These are phyloP conservation scores for Strix aluco DNA, from an alignment of 2,113 vertebrate genomes.

Conservation along the genomic window DNA sequence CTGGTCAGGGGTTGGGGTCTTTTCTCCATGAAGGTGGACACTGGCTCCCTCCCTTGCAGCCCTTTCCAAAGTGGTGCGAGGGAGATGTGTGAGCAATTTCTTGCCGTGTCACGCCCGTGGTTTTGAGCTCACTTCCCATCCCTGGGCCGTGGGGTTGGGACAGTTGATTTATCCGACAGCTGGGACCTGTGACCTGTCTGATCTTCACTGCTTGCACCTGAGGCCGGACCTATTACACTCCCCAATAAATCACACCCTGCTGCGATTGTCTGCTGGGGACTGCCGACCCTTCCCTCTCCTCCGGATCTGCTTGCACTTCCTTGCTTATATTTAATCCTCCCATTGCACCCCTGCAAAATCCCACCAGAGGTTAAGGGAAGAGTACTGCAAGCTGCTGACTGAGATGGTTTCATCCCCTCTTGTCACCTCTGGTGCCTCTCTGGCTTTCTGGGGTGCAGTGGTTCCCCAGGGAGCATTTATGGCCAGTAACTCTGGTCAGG, in stretches of 20 bases:
- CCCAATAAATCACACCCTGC: not conserved
- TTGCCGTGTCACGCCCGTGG: accelerated
- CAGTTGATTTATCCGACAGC: not conserved
- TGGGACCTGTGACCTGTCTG: not conserved
- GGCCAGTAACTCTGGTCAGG: not conserved
- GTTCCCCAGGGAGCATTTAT: not conserved
- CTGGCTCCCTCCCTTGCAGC: not conserved
- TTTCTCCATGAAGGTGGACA: not conserved
- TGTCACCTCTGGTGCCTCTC: not conserved
- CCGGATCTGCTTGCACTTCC: not conserved
- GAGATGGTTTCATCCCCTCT: not conserved
- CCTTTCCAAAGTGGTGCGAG: not conserved
- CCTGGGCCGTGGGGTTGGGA: not conserved
- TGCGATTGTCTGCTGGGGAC: not conserved
- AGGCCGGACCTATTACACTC: not conserved
- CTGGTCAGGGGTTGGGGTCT: accelerated
- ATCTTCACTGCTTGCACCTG: not conserved
- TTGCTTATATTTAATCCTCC: conserved; percentile 27
- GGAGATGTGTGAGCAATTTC: not conserved
- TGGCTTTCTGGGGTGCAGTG: not conserved
- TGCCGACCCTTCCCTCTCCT: not conserved
- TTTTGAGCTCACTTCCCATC: not conserved
- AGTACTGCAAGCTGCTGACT: not conserved
- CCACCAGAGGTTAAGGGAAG: not conserved
- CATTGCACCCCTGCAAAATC: not conserved